phyloP scores from a whole-genome alignment of 1,140 invertebrate species.

The Drusus annulatus region DNA sequence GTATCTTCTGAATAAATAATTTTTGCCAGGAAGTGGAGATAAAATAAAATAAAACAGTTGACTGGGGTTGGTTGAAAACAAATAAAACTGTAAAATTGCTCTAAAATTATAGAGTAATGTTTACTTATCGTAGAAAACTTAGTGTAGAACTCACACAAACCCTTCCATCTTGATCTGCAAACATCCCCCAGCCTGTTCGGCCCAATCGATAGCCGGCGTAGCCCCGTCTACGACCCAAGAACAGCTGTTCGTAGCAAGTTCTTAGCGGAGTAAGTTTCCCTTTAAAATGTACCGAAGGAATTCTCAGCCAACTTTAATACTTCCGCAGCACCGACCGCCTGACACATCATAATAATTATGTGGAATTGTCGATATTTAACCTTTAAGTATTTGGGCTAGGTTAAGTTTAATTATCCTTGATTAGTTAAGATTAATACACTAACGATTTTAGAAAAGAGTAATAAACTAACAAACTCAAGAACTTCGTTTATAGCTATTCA shows the following conservation, averaged over 20 bases:
- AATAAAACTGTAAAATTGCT: neutral
- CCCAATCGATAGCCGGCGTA: slow-evolving; percentile 35
- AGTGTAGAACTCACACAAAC: neutral
- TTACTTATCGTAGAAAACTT: neutral
- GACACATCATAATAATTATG: neutral
- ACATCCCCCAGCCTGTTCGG: neutral
- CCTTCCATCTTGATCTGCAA: neutral
- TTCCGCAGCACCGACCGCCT: too few relatives aligned
- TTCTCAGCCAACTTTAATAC: neutral
- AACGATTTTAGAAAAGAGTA: too few relatives aligned
- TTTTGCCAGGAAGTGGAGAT: too few relatives aligned
- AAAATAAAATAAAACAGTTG: too few relatives aligned
- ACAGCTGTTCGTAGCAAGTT: slow-evolving; percentile 19
- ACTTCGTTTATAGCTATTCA: too few relatives aligned
- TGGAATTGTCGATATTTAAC: neutral
- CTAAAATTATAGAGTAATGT: neutral
- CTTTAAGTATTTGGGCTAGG: neutral
- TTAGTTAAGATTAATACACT: too few relatives aligned
- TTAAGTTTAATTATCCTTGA: too few relatives aligned
- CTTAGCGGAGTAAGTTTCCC: neutral
- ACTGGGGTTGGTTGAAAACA: too few relatives aligned
- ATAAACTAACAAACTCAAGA: too few relatives aligned
- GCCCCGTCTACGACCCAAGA: slow-evolving; percentile 16
- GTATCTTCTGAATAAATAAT: too few relatives aligned
- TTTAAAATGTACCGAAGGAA: neutral